phyloP scores from a whole-genome alignment of 2,888 invertebrate species.

The Embidobia sp. region DNA sequence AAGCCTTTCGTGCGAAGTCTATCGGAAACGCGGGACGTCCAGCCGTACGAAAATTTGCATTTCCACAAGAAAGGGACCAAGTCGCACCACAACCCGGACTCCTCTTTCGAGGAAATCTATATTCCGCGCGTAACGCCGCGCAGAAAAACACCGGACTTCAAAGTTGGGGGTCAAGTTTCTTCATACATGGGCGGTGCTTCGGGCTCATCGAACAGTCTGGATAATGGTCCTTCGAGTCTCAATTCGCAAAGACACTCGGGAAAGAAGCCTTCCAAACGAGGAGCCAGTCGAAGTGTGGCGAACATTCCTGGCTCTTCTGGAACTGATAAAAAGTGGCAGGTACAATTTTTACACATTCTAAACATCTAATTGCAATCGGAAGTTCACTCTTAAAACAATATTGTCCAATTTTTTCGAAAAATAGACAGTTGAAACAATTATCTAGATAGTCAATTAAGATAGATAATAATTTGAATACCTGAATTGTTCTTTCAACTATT shows the following conservation, averaged over 20 bases:
- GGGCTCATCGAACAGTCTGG: conserved; percentile 67
- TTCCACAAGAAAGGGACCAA: conserved; percentile 59
- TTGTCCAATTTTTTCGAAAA: no score
- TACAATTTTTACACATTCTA: no score
- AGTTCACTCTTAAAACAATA: no score
- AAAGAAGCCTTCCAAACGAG: conserved; percentile 69
- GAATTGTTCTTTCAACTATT: no score
- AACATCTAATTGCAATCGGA: no score
- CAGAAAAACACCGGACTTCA: conserved; percentile 75
- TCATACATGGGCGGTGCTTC: conserved; percentile 64
- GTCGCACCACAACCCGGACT: conserved; percentile 60
- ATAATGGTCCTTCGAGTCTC: conserved; percentile 73
- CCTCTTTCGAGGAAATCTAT: conserved; percentile 75
- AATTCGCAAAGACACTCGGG: conserved; percentile 70
- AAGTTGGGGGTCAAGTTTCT: conserved; percentile 76
- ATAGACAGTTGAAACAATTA: no score
- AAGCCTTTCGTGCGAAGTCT: conserved; percentile 68
- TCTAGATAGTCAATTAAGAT: no score
- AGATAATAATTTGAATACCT: no score
- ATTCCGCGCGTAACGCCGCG: conserved; percentile 75
- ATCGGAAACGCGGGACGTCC: conserved; percentile 72
- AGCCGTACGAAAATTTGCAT: conserved; percentile 72
- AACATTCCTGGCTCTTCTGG: conserved; percentile 76
- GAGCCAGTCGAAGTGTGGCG: conserved; percentile 75
- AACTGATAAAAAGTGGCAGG: conserved; percentile 73